phyloP scores from a whole-genome alignment of 2,888 invertebrate species.

The Spialia ferax region DNA sequence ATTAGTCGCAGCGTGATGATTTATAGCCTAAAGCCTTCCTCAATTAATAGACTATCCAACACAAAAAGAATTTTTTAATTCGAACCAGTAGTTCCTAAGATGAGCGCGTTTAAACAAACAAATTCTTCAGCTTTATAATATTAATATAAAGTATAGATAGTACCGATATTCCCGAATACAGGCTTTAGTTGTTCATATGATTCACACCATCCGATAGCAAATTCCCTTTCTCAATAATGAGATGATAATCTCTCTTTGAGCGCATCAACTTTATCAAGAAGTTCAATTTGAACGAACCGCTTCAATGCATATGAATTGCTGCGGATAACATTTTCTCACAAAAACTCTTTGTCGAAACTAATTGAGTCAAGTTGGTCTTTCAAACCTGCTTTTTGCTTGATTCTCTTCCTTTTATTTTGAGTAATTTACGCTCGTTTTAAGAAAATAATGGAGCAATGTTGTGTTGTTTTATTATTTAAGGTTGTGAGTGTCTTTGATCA shows the following conservation, averaged over 20 bases:
- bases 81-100: no score
- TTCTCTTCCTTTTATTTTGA: slow-evolving; percentile 35
- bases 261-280: slow-evolving; percentile 30
- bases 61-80: no score
- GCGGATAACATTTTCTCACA: slow-evolving; percentile 36
- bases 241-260: slow-evolving; percentile 25
- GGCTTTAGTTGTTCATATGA: background rate
- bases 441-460: no score
- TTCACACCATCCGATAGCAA: background rate
- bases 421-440: background rate
- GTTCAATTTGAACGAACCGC: slow-evolving; percentile 34
- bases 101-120: no score
- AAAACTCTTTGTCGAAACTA: slow-evolving; percentile 36
- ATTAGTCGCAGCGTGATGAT: no score
- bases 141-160: no score
- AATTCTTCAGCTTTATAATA: no score
- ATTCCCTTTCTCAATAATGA: slow-evolving; percentile 17
- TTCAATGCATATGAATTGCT: slow-evolving; percentile 39
- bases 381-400: slow-evolving; percentile 15
- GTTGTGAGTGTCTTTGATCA: no score
- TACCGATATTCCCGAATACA: no score
- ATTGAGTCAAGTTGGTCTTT: slow-evolving; percentile 34
- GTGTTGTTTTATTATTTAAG: background rate
- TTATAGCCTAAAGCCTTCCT: no score
- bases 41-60: no score